Base-by-base conservation (phyloP, 2,888 invertebrate species). In the Parascotia fuliginaria region DNA sequence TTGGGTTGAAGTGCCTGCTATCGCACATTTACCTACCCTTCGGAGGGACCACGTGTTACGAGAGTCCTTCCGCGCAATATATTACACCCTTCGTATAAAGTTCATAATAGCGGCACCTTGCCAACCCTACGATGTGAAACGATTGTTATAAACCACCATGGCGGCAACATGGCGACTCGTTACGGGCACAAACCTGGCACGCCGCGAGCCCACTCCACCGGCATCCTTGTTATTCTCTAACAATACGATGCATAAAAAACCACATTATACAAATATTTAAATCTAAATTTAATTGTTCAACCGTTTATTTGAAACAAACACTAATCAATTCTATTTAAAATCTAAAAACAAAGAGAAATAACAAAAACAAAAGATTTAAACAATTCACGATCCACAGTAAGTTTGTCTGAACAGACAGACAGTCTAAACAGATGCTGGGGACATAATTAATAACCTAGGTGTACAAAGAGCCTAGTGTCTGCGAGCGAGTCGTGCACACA, bases 381-480 rank as follows among this genome's bases (percentile, higher is more conserved):
- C 63, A 51, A 60, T 46, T 43, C 45, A 19, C 62, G 48, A 60
- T 46, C 41, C 45, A 15, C 33, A 22, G 55, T 54, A 57, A 58
- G 66, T 67, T 67, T 28, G 34, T 52, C 32, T 50, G 60, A 70
- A 63, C 55, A 38, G 63, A 49, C 53, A 56, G 55, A 42, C 65
- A 52, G 55, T 42, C 62, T 67, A 65, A 69, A 59, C 65, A 63
- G 71, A 53, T 58, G 71, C 57, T 36, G 52, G 59, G 45, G 57
- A 71, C 62, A 61, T 66, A 70, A 72, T 73, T 73, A 72, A 72
- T 72, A 67, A 70, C 64, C 59, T 61, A 68, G 70, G 66, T 70
- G 58, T 54, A 70, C 68, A 72, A 73, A 73, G 68, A 60, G 64
- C 49, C 58, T 51, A 40, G 65, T 55, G 70, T 51, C 63, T 69